Conservation (phyloP, 2,797 vertebrate species). For the Sternarchorhynchus goeldii region DNA sequence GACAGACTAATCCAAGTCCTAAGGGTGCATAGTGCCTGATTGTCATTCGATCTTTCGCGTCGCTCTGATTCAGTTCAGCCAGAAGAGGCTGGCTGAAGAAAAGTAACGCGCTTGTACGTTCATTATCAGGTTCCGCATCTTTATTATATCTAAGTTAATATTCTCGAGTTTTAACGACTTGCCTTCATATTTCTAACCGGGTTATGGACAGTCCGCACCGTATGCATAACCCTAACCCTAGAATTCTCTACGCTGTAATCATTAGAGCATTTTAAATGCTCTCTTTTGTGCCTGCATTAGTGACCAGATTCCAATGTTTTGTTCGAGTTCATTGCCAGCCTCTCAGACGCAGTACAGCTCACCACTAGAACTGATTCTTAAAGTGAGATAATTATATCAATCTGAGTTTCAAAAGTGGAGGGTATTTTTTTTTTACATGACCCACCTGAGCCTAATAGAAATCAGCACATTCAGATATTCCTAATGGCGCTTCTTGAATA, state of each 20-base stretch:
- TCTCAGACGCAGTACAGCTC: not conserved
- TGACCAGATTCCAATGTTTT: conserved; percentile 1
- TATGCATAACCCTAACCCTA: not conserved
- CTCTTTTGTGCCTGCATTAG: conserved; percentile 7
- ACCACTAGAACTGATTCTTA: not conserved
- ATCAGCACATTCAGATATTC: not conserved
- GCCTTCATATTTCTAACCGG: conserved; percentile 2
- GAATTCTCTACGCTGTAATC: conserved; percentile 24
- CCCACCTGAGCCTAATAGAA: not conserved
- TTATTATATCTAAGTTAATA: conserved; percentile 1
- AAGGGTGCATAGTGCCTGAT: too few relatives aligned
- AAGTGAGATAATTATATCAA: not conserved
- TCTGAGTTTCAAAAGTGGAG: not conserved
- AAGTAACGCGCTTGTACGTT: too few relatives aligned
- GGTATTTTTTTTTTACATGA: not conserved
- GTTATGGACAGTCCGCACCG: conserved; percentile 8
- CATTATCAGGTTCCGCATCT: not conserved
- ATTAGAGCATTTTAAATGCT: conserved; percentile 28
- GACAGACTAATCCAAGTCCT: too few relatives aligned
- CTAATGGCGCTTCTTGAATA: not conserved
- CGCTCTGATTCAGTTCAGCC: not conserved
- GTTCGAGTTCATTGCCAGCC: not conserved
- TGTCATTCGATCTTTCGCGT: too few relatives aligned
- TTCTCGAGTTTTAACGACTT: conserved; percentile 20
- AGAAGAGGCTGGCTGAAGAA: too few relatives aligned